Percentiles rank a stretch among this genome's conserved stretches.
Evolutionary conservation across 2,113 vertebrate genomes (phyloP).

Genomic region (Ursus arctos): DNA sequence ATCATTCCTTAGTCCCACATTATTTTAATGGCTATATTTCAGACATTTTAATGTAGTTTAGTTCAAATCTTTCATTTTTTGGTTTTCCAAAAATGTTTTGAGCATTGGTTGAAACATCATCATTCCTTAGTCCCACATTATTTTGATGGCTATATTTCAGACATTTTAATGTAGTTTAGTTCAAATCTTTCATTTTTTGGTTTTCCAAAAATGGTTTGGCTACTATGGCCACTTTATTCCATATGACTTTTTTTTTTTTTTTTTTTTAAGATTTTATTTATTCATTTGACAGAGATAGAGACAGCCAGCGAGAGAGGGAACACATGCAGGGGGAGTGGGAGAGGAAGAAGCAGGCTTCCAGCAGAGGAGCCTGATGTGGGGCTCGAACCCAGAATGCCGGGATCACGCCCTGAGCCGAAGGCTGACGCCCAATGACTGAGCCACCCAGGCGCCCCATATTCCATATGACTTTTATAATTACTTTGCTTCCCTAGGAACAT

Average conservation of each 20-base stretch:
- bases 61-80: background rate
- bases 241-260: background rate
- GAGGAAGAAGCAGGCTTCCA: no score
- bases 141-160: constrained; percentile 2
- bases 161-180: background rate
- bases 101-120: background rate
- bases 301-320: no score
- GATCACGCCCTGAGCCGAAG: no score
- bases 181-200: background rate
- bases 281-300: no score
- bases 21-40: background rate
- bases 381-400: no score
- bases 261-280: background rate
- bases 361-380: no score
- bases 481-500: constrained; percentile 5
- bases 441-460: no score
- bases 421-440: no score
- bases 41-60: background rate
- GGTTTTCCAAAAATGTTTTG: background rate
- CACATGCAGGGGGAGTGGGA: no score
- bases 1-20: background rate
- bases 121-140: background rate
- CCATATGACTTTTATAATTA: background rate
- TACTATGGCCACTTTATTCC: background rate
- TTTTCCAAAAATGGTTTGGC: background rate